A percentile compares a stretch with the other conserved stretches of the same genome.
phyloP scores from a whole-genome alignment of 2,888 invertebrate species.

The Flexamia atlantica region DNA sequence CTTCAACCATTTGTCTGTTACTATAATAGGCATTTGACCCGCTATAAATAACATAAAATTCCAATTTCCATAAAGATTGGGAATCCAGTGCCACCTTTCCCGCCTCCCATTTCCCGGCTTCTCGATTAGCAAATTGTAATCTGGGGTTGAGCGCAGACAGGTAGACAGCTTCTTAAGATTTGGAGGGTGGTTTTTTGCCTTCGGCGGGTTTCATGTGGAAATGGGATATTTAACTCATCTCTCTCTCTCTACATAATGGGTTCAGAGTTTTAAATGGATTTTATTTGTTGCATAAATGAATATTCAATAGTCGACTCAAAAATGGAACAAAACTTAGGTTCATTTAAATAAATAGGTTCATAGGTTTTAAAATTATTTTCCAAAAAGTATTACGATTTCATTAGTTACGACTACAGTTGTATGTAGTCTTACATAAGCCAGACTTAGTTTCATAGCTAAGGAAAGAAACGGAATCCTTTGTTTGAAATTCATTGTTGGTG shows the following conservation, averaged over 20 bases:
- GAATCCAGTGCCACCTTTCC: neutral
- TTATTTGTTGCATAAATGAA: neutral
- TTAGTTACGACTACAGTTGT: too few species aligned
- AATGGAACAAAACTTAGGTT: too few species aligned
- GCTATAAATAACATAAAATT: conserved; percentile 22
- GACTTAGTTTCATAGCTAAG: too few species aligned
- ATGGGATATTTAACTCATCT: neutral
- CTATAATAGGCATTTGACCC: neutral
- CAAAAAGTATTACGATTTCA: too few species aligned
- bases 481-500: too few species aligned
- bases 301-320: neutral
- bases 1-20: neutral
- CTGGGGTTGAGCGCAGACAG: neutral
- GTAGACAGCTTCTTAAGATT: neutral
- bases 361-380: too few species aligned
- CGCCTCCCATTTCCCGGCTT: neutral
- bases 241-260: neutral
- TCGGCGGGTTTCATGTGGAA: neutral
- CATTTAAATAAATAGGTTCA: too few species aligned
- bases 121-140: conserved; percentile 52
- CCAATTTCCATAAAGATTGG: conserved; percentile 46
- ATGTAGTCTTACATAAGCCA: too few species aligned
- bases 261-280: neutral
- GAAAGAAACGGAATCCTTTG: too few species aligned
- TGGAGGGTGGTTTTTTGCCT: conserved; percentile 9